phyloP scores from a whole-genome alignment of 2,113 vertebrate species.

The Eretmochelys imbricata region DNA sequence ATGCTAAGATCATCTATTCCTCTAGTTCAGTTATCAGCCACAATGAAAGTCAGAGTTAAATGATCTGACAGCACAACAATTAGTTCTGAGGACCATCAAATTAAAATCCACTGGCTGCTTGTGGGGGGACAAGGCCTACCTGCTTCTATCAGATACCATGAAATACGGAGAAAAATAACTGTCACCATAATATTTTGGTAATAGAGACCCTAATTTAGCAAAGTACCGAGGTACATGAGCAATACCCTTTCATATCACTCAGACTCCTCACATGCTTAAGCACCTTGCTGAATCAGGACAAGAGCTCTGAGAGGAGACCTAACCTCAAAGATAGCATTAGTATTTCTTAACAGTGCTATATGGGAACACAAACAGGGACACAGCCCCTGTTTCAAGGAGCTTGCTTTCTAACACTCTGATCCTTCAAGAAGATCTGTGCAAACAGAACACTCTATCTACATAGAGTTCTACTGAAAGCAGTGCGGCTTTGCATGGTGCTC shows the following conservation, averaged over 20 bases:
- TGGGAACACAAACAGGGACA: not conserved
- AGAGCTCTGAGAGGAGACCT: not conserved
- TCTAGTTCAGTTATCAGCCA: not conserved
- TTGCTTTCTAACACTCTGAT: not conserved
- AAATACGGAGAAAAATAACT: not conserved
- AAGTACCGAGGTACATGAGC: not conserved
- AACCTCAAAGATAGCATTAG: not conserved
- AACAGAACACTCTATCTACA: not conserved
- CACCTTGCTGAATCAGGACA: not conserved
- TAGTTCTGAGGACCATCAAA: not conserved
- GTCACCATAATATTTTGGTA: not conserved
- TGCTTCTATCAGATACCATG: not conserved
- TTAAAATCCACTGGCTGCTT: not conserved
- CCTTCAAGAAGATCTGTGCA: not conserved
- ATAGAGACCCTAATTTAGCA: not conserved
- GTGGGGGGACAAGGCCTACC: not conserved
- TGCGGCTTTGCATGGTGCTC: rapidly evolving
- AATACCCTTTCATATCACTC: not conserved
- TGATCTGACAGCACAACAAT: not conserved
- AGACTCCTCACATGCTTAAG: not conserved
- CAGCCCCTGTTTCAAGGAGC: not conserved
- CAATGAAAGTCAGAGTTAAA: not conserved
- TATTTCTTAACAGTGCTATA: not conserved
- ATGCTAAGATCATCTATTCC: not conserved
- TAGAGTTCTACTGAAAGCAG: not conserved